A percentile compares a stretch with the other conserved stretches of the same genome.
These are phyloP conservation scores for Lasioglossum leucozonium DNA, from an alignment of 2,888 invertebrate species.

Conservation along the genomic window DNA sequence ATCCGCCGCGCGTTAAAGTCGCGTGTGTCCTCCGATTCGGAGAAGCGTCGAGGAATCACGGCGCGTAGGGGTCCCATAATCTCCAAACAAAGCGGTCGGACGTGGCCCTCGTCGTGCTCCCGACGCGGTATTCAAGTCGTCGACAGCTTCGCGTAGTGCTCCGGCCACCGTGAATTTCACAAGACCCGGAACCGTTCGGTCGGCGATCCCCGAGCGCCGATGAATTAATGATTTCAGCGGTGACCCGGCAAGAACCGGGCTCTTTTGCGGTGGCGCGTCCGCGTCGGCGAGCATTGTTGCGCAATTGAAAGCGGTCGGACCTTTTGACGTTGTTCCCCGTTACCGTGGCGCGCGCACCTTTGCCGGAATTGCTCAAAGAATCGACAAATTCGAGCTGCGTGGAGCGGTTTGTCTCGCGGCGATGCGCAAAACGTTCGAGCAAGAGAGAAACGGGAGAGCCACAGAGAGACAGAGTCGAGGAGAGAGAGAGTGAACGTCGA, in stretches of 20 bases:
- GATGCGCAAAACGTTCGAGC: background rate
- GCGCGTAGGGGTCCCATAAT: background rate
- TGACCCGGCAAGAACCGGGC: background rate
- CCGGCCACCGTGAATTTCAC: background rate
- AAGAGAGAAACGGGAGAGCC: background rate
- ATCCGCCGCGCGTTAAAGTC: too few species aligned
- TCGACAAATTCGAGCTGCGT: slow-evolving; percentile 35
- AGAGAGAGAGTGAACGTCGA: slow-evolving; percentile 20
- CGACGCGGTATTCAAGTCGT: background rate
- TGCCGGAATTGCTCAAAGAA: slow-evolving; percentile 36
- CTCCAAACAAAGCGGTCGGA: background rate
- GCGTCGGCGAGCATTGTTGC: slow-evolving; percentile 17
- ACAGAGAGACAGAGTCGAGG: background rate
- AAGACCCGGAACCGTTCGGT: background rate
- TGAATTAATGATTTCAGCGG: slow-evolving; percentile 32
- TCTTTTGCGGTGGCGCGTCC: background rate
- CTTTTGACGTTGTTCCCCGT: slow-evolving; percentile 12
- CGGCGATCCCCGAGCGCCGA: background rate
- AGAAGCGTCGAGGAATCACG: background rate
- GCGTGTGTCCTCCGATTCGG: background rate
- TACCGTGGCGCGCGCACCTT: background rate
- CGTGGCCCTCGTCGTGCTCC: too few species aligned
- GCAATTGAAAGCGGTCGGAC: slow-evolving; percentile 17
- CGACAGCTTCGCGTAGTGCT: background rate
- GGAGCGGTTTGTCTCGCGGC: slow-evolving; percentile 4